Evolutionary conservation across 2,797 vertebrate genomes (phyloP).

Genomic region (Leptodactylus fallax): DNA sequence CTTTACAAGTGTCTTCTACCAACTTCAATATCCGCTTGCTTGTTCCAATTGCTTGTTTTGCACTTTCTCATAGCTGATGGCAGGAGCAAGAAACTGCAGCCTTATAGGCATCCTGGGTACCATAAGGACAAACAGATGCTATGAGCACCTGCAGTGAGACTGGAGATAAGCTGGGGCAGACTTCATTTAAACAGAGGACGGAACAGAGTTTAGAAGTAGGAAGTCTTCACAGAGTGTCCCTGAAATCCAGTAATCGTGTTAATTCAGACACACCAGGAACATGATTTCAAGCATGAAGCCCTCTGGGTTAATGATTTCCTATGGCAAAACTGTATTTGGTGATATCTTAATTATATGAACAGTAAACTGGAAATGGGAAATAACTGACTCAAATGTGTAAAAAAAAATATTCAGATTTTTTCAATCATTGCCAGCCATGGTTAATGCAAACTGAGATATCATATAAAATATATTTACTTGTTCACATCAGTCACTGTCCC

Average conservation of each 20-base stretch:
- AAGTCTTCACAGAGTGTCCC: background rate
- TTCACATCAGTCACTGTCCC: background rate
- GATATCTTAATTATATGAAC: constrained; percentile 2
- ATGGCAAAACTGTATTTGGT: background rate
- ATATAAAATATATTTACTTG: background rate
- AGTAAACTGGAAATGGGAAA: background rate
- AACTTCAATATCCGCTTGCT: background rate
- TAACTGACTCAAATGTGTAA: background rate
- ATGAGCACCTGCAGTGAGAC: constrained; percentile 23
- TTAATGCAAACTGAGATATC: background rate
- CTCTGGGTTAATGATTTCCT: constrained; percentile 16
- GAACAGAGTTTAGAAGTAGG: background rate
- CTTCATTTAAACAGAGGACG: constrained; percentile 25
- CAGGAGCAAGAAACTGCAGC: constrained; percentile 22
- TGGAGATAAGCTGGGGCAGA: constrained; percentile 20
- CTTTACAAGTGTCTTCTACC: constrained; percentile 9
- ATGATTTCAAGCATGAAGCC: constrained; percentile 12
- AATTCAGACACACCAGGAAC: background rate
- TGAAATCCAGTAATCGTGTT: background rate
- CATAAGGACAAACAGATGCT: constrained; percentile 33
- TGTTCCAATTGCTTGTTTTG: constrained; percentile 23
- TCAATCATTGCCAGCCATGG: background rate
- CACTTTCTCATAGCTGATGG: constrained; percentile 11
- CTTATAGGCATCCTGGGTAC: constrained; percentile 21
- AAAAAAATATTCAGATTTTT: background rate